Conservation (phyloP, 1,140 invertebrate genomes). For the Gryllus bimaculatus region DNA sequence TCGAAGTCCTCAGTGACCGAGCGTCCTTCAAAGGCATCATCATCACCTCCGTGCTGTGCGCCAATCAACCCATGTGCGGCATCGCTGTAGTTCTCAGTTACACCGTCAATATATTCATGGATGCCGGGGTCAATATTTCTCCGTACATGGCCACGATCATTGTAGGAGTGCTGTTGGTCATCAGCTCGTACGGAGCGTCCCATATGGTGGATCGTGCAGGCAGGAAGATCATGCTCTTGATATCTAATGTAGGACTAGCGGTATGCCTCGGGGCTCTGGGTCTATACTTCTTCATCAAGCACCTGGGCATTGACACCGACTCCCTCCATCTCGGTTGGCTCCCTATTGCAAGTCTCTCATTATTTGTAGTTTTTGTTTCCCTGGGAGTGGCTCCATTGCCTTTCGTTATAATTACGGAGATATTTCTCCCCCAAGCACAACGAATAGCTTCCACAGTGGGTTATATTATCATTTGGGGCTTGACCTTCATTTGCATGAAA, state of each 20-base stretch:
- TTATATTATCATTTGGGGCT: slow-evolving; percentile 38
- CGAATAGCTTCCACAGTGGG: slow-evolving; percentile 40
- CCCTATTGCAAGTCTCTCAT: slow-evolving; percentile 40
- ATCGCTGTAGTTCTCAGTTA: slow-evolving; percentile 40
- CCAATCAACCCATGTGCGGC: slow-evolving; percentile 34
- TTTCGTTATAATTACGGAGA: slow-evolving; percentile 50
- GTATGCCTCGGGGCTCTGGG: slow-evolving; percentile 35
- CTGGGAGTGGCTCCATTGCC: slow-evolving; percentile 43
- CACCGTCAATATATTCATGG: slow-evolving; percentile 45
- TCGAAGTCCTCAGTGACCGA: neutral
- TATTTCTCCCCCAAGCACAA: slow-evolving; percentile 43
- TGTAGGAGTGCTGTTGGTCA: slow-evolving; percentile 35
- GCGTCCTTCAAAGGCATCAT: slow-evolving; percentile 35
- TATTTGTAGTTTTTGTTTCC: slow-evolving; percentile 46
- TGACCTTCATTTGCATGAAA: slow-evolving; percentile 46
- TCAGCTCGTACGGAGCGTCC: slow-evolving; percentile 38
- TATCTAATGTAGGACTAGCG: slow-evolving; percentile 38
- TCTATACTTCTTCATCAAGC: slow-evolving; percentile 35
- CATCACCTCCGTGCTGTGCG: slow-evolving; percentile 37
- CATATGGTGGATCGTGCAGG: slow-evolving; percentile 49
- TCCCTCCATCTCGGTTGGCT: slow-evolving; percentile 35
- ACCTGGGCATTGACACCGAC: slow-evolving; percentile 27
- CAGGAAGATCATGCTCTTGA: slow-evolving; percentile 42
- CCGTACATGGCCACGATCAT: slow-evolving; percentile 43
- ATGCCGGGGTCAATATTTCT: slow-evolving; percentile 36